Conservation (phyloP, 2,113 vertebrate species). For the Petroica traversi region DNA sequence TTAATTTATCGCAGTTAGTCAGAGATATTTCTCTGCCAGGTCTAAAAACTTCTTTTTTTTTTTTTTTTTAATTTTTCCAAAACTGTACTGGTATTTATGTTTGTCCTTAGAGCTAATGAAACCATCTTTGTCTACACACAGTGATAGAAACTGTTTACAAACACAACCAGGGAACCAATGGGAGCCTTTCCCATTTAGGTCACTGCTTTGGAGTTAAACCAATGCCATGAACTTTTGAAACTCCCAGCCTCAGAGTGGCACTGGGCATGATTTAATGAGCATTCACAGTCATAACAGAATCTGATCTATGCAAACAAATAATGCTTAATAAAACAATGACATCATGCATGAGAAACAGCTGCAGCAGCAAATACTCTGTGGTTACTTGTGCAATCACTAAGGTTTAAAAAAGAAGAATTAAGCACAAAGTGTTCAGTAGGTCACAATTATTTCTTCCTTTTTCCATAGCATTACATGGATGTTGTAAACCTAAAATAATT, state of each 20-base stretch:
- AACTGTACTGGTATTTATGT: not conserved
- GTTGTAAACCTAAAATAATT: not conserved
- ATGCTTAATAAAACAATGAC: conserved; percentile 36
- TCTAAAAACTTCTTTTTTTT: too few species aligned
- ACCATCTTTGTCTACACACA: not conserved
- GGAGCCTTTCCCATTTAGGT: not conserved
- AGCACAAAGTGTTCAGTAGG: not conserved
- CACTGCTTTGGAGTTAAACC: not conserved
- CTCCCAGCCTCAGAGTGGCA: not conserved
- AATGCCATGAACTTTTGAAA: not conserved
- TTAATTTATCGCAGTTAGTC: not conserved
- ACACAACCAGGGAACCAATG: not conserved
- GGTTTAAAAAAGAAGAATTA: not conserved
- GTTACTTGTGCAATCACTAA: conserved; percentile 10
- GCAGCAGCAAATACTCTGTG: not conserved
- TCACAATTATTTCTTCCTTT: not conserved
- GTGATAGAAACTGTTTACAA: conserved; percentile 5
- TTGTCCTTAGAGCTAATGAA: not conserved
- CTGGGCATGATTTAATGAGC: not conserved
- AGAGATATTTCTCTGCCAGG: not conserved
- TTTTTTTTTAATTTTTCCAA: fast-evolving
- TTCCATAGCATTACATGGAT: not conserved
- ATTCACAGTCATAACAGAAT: not conserved
- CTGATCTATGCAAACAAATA: conserved; percentile 33
- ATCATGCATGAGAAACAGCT: conserved; percentile 32